A percentile compares a stretch with the other conserved stretches of the same genome.
phyloP scores from a whole-genome alignment of 1,140 invertebrate genomes.

The Mya arenaria region DNA sequence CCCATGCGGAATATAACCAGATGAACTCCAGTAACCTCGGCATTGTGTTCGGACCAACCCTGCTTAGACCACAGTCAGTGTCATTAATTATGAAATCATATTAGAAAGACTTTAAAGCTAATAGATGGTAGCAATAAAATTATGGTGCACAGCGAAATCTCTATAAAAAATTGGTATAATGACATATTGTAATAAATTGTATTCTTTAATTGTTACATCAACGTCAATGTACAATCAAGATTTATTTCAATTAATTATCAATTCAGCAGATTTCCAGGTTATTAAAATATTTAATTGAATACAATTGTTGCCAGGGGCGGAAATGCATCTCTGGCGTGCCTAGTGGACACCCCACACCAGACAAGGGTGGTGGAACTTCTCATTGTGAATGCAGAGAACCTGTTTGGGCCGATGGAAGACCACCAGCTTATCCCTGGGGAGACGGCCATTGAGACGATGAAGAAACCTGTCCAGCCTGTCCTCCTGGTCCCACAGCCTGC shows the following conservation, averaged over 20 bases:
- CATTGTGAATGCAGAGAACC: constrained; percentile 80
- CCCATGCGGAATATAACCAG: constrained; percentile 82
- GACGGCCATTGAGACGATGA: constrained; percentile 68
- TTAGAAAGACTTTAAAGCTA: too few species aligned
- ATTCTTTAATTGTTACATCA: too few species aligned
- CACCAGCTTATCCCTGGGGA: constrained; percentile 69
- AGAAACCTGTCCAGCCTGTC: background rate
- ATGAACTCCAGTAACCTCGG: constrained; percentile 85
- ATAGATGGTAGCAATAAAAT: too few species aligned
- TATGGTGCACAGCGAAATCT: too few species aligned
- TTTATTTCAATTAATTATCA: too few species aligned
- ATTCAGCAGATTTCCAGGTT: too few species aligned
- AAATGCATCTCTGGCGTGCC: constrained; percentile 82
- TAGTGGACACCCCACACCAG: constrained; percentile 85
- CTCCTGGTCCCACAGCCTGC: constrained; percentile 1
- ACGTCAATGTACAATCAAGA: too few species aligned
- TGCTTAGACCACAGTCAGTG: constrained; percentile 82
- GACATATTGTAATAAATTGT: too few species aligned
- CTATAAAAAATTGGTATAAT: too few species aligned
- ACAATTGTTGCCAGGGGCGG: constrained; percentile 82
- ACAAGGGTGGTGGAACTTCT: constrained; percentile 84
- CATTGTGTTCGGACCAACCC: constrained; percentile 85
- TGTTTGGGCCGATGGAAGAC: constrained; percentile 75
- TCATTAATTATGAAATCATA: too few species aligned
- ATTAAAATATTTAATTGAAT: too few species aligned